Conservation (phyloP, 1,140 invertebrate species). For the Formica selysi region DNA sequence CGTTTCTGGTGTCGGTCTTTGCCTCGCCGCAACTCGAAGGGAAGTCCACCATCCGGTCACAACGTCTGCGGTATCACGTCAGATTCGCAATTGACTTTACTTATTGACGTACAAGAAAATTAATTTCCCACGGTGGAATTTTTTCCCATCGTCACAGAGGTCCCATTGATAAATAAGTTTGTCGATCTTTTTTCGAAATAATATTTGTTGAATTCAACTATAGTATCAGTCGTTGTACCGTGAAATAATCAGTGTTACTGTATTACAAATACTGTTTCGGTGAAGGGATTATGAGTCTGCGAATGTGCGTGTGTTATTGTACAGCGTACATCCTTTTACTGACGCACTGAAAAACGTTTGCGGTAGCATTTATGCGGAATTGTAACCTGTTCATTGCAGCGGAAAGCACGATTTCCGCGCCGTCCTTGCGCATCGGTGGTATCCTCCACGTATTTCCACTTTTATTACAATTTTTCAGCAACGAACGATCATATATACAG, state of each 20-base stretch:
- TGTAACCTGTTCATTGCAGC: constrained; percentile 70
- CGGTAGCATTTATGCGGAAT: constrained; percentile 54
- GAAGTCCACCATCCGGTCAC: constrained; percentile 24
- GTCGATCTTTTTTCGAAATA: neutral
- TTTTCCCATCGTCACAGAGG: neutral
- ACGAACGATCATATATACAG: constrained; percentile 59
- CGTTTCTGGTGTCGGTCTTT: constrained; percentile 40
- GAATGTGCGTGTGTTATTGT: constrained; percentile 52
- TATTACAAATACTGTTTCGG: constrained; percentile 22
- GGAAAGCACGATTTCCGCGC: constrained; percentile 54
- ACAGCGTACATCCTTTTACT: neutral
- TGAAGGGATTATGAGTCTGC: constrained; percentile 36
- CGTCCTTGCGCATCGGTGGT: constrained; percentile 31
- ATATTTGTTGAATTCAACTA: neutral
- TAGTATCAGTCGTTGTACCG: neutral
- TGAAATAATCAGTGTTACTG: constrained; percentile 12
- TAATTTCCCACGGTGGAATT: neutral
- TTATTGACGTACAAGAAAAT: constrained; percentile 3
- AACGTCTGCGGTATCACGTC: constrained; percentile 41
- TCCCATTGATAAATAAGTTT: neutral
- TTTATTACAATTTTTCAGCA: constrained; percentile 57
- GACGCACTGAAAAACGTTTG: constrained; percentile 40
- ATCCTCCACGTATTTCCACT: constrained; percentile 43
- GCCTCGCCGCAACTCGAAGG: constrained; percentile 30
- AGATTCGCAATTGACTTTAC: constrained; percentile 24